A percentile compares a stretch with the other conserved stretches of the same genome.
Conservation (phyloP, 2,888 invertebrate genomes). For the Eupithecia subfuscata region DNA sequence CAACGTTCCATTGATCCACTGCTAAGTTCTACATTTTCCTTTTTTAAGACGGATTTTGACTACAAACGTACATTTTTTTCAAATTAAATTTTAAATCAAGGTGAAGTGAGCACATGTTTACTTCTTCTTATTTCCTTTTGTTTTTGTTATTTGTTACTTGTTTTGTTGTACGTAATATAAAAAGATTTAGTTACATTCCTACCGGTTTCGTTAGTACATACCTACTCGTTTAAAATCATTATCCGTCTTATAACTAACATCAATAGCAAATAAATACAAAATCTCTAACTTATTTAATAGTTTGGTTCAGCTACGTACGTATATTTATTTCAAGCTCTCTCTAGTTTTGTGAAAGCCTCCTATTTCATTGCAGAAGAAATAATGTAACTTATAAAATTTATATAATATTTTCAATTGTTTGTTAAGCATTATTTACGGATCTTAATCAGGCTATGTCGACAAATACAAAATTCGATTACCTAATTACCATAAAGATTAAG, state of each 20-base stretch:
- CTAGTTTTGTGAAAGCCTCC: conserved; percentile 35
- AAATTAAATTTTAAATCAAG: too few relatives aligned
- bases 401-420: too few relatives aligned
- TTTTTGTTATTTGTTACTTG: background rate
- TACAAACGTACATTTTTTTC: background rate
- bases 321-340: conserved; percentile 37
- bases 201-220: background rate
- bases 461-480: background rate
- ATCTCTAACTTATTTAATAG: conserved; percentile 30
- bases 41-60: conserved; percentile 41
- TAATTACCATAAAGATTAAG: background rate
- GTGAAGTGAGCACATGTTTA: background rate
- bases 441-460: background rate
- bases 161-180: background rate
- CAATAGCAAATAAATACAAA: conserved; percentile 54
- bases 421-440: too few relatives aligned
- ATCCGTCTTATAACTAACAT: conserved; percentile 44
- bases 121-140: background rate
- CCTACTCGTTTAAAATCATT: conserved; percentile 23
- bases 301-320: conserved; percentile 32
- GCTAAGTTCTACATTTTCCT: conserved; percentile 48
- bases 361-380: background rate
- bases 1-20: conserved; percentile 64
- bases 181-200: background rate
- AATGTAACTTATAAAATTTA: conserved; percentile 3